Evolutionary conservation across 2,797 vertebrate genomes (phyloP).

Genomic region (Natrix natrix): DNA sequence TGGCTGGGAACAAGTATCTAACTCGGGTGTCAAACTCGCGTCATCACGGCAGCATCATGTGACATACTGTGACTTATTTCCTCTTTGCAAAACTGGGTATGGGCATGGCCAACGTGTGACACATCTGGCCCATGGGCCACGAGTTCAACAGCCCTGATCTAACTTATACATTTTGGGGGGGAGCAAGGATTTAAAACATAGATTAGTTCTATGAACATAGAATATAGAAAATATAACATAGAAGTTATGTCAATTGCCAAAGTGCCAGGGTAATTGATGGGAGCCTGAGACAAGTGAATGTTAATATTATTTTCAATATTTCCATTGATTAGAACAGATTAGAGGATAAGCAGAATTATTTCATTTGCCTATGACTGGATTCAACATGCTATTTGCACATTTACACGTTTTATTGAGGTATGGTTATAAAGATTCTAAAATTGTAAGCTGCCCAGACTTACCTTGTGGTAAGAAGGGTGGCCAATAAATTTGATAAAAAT

Average conservation of each 20-base stretch:
- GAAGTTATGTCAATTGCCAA: not conserved
- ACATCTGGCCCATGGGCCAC: accelerated
- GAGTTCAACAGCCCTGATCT: too few relatives aligned
- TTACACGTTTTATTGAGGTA: not conserved
- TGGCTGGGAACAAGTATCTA: not conserved
- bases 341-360: not conserved
- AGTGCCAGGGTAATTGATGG: not conserved
- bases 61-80: too few relatives aligned
- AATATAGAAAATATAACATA: not conserved
- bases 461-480: not conserved
- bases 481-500: not conserved
- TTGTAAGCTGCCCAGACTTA: not conserved
- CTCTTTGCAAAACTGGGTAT: too few relatives aligned
- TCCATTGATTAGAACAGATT: not conserved
- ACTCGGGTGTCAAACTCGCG: too few relatives aligned
- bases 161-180: not conserved
- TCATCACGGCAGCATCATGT: too few relatives aligned
- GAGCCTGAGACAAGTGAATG: not conserved
- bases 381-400: not conserved
- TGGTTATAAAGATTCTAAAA: not conserved
- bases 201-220: not conserved
- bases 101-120: too few relatives aligned
- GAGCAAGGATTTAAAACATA: too few relatives aligned
- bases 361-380: not conserved
- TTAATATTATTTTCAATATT: not conserved